These are phyloP conservation scores for Tipula lateralis DNA, from an alignment of 2,888 invertebrate species.

Conservation along the genomic window DNA sequence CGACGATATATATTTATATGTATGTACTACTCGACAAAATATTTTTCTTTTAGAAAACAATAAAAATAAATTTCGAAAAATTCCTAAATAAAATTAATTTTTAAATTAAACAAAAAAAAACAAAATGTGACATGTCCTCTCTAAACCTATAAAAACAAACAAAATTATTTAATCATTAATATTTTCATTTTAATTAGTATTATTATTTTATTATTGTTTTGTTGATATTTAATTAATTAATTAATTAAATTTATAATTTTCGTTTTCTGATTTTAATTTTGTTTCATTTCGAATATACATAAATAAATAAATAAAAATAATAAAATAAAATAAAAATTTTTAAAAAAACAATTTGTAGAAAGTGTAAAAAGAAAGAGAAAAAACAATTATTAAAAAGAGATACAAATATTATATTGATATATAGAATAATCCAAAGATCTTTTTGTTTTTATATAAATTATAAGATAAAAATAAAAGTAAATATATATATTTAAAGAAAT, in stretches of 20 bases:
- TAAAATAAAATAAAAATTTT: neutral
- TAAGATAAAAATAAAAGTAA: neutral
- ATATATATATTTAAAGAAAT: neutral
- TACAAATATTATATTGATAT: neutral
- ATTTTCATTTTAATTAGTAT: conserved; percentile 1
- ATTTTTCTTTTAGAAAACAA: neutral
- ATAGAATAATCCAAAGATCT: conserved; percentile 24
- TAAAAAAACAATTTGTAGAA: neutral
- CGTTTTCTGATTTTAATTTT: neutral
- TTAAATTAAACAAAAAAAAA: neutral
- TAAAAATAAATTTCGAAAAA: neutral
- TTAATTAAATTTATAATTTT: neutral
- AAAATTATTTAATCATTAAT: neutral
- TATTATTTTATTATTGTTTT: conserved; percentile 4
- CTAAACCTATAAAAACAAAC: neutral
- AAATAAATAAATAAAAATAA: neutral
- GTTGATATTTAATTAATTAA: neutral
- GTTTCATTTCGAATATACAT: neutral
- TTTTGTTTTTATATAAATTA: conserved; percentile 11
- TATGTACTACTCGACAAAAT: neutral
- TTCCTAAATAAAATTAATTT: neutral
- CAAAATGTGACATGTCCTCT: conserved; percentile 24
- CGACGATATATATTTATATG: neutral
- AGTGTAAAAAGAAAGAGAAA: conserved; percentile 24
- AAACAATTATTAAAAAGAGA: neutral